Evolutionary conservation across 2,113 vertebrate genomes (phyloP).

Genomic region (Australoheros scitulus): DNA sequence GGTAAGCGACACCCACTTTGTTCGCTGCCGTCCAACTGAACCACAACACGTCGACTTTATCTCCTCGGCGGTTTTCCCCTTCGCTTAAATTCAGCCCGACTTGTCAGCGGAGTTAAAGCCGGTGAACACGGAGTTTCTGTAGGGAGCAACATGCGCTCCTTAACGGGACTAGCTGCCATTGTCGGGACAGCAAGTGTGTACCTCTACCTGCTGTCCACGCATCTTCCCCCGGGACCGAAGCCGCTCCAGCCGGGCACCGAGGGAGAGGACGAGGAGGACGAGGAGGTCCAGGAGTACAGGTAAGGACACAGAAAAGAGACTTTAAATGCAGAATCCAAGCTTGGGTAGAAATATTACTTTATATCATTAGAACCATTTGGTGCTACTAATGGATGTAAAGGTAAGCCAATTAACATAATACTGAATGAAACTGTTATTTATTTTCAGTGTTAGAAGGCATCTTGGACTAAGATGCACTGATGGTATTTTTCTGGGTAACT

Average conservation of each 20-base stretch:
- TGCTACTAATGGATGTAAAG: neutral
- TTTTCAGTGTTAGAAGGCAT: neutral
- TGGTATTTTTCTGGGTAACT: neutral
- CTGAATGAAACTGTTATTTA: neutral
- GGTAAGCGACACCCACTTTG: conserved; percentile 36
- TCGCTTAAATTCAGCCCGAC: neutral
- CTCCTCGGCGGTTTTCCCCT: neutral
- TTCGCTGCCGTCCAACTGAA: conserved; percentile 44
- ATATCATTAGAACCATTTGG: neutral
- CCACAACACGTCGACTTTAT: conserved; percentile 46
- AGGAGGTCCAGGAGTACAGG: conserved; percentile 55
- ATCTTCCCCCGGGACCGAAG: conserved; percentile 69
- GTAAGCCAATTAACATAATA: neutral
- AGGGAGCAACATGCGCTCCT: conserved; percentile 72
- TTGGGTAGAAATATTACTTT: neutral
- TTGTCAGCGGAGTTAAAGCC: neutral
- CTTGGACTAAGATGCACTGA: neutral
- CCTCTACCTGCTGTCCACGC: conserved; percentile 79
- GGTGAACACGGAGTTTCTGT: neutral
- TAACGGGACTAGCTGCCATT: conserved; percentile 70
- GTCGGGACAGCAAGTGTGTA: conserved; percentile 75
- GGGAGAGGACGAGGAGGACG: conserved; percentile 12
- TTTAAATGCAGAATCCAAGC: neutral
- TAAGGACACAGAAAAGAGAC: neutral
- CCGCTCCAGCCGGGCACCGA: neutral